Conservation (phyloP, 2,888 invertebrate species). For the Fragum sueziense region DNA sequence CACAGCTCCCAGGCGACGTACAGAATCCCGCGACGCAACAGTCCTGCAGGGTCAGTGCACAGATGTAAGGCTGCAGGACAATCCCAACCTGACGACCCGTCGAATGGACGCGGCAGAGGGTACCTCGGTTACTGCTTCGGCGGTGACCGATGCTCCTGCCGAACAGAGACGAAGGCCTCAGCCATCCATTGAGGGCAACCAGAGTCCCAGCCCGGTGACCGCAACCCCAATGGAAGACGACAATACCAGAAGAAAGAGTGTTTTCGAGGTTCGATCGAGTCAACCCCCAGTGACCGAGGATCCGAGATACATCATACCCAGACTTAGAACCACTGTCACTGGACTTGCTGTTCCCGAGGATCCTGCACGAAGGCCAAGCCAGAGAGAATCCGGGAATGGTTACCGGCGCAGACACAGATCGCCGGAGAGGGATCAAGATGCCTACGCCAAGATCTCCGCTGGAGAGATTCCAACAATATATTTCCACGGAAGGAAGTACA, state of each 20-base stretch:
- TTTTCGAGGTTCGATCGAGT: neutral
- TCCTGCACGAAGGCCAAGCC: neutral
- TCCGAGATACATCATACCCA: neutral
- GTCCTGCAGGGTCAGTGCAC: neutral
- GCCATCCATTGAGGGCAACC: neutral
- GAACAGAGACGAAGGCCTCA: neutral
- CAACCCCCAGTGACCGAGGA: neutral
- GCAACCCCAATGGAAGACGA: neutral
- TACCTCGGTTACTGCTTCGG: neutral
- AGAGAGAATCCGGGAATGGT: neutral
- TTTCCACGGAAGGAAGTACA: neutral
- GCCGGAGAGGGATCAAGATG: neutral
- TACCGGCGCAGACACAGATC: neutral
- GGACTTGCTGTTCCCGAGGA: neutral
- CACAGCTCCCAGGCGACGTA: neutral
- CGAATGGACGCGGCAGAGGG: neutral
- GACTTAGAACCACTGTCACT: neutral
- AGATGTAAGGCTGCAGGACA: slow-evolving; percentile 9
- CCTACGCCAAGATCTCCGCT: neutral
- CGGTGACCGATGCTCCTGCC: neutral
- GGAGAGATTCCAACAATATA: neutral
- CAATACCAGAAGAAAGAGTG: neutral
- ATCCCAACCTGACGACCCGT: neutral
- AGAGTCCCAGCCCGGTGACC: neutral
- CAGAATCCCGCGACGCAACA: neutral